phyloP scores from a whole-genome alignment of 2,888 invertebrate genomes.

The Morpho achilles region DNA sequence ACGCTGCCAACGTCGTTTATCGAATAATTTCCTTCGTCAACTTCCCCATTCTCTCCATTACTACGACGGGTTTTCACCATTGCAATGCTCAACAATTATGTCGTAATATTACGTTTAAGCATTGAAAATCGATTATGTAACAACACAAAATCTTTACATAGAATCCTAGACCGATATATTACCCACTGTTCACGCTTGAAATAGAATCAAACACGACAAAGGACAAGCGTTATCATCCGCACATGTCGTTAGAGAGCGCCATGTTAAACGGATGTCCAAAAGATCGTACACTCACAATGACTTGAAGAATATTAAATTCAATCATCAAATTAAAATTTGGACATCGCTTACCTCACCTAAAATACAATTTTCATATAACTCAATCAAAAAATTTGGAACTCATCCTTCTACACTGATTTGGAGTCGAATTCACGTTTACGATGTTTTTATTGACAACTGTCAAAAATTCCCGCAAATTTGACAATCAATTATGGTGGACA shows the following conservation, averaged over 20 bases:
- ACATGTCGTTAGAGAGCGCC: conserved; percentile 72
- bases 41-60: conserved; percentile 75
- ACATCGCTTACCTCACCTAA: conserved; percentile 35
- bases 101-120: conserved; percentile 55
- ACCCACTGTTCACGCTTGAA: conserved; percentile 43
- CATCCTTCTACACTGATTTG: conserved; percentile 51
- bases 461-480: conserved; percentile 72
- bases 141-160: conserved; percentile 44
- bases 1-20: conserved; percentile 71
- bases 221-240: conserved; percentile 64
- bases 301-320: conserved; percentile 25
- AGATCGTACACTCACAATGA: conserved; percentile 28
- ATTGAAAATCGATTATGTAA: conserved; percentile 53
- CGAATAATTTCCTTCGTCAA: conserved; percentile 70
- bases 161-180: conserved; percentile 42
- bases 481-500: conserved; percentile 31
- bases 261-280: conserved; percentile 58
- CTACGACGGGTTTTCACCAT: conserved; percentile 80
- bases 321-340: conserved; percentile 25
- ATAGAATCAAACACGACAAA: conserved; percentile 58
- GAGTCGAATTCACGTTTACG: conserved; percentile 45
- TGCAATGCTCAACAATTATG: conserved; percentile 46
- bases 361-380: conserved; percentile 29
- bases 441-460: conserved; percentile 75
- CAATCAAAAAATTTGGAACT: conserved; percentile 41